Conservation (phyloP, 2,888 invertebrate genomes). For the Eilema griseolum region DNA sequence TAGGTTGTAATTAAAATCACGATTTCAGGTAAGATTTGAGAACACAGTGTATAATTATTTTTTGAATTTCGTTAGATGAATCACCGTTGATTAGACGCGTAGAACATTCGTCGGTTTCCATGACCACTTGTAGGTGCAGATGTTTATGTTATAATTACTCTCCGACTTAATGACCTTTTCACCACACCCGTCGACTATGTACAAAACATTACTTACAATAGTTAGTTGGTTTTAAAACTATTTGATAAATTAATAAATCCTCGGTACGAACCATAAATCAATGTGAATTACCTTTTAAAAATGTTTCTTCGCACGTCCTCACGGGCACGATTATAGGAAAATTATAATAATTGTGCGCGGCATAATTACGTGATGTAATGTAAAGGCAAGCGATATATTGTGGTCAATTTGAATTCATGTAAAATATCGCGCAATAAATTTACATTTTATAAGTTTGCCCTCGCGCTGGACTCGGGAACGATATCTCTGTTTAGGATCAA, state of each 20-base stretch:
- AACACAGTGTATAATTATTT: conserved; percentile 83
- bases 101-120: conserved; percentile 65
- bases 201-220: conserved; percentile 54
- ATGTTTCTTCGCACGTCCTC: conserved; percentile 85
- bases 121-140: conserved; percentile 77
- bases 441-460: conserved; percentile 83
- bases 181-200: conserved; percentile 57
- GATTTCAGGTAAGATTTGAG: conserved; percentile 79
- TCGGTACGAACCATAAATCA: conserved; percentile 77
- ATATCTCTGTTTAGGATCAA: conserved; percentile 83
- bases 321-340: conserved; percentile 83
- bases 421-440: conserved; percentile 85
- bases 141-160: conserved; percentile 82
- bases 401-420: conserved; percentile 84
- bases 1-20: conserved; percentile 82
- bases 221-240: conserved; percentile 54
- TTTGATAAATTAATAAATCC: conserved; percentile 68
- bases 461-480: conserved; percentile 70
- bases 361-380: conserved; percentile 84
- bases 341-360: conserved; percentile 85
- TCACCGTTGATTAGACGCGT: conserved; percentile 81
- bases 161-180: conserved; percentile 77
- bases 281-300: conserved; percentile 73
- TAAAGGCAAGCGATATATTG: conserved; percentile 77
- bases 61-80: conserved; percentile 82